Evolutionary conservation across 2,888 invertebrate species (phyloP), one percentile per base, ranked within the genome.

Genomic region (Anodontia alba): DNA sequence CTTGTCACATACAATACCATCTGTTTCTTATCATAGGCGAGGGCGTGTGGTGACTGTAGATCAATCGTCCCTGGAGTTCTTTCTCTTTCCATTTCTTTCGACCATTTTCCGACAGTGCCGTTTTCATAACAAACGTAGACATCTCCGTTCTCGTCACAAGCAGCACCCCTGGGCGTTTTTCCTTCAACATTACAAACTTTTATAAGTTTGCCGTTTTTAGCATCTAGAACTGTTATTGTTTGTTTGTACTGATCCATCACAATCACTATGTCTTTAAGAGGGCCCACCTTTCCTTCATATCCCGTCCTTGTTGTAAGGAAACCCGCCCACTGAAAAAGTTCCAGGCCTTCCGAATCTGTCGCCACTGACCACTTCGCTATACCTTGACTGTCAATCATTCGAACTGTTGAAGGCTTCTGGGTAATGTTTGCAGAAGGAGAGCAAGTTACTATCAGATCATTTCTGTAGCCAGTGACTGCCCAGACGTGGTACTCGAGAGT

Each of bases 11-110:
- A 33, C 12, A 62, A 7, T 33, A 33, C 33, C 20, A 33, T 62
- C 23, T 62, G 62, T 33, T 62, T 62, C 62, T 62, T 62, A 62
- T 62, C 62, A 33, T 62, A 62, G 8, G 62, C 62, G 1, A 62
- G 12, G 33, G 62, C 62, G 33, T 62, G 29, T 3, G 62, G 62
- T 12, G 12, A 10, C 17, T 62, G 31, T 33, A 62, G 31, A 33
- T 62, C 62, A 12, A 62, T 17, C 1, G 5, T 17, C 17, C 62
- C 33, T 7, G 62, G 62, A 33, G 10, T 33, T 33, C 33, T 62
- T 20, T 62, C 62, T 29, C 23, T 62, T 7, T 29, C 10, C 62
- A 62, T 62, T 15, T 62, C 62, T 20, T 26, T 29, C 1, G 62
- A 33, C 62, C 62, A 62, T 10, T 29, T 26, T 7, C 29, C 17